Conservation (phyloP, 2,888 invertebrate genomes). For the Hypselothyrea guttata region DNA sequence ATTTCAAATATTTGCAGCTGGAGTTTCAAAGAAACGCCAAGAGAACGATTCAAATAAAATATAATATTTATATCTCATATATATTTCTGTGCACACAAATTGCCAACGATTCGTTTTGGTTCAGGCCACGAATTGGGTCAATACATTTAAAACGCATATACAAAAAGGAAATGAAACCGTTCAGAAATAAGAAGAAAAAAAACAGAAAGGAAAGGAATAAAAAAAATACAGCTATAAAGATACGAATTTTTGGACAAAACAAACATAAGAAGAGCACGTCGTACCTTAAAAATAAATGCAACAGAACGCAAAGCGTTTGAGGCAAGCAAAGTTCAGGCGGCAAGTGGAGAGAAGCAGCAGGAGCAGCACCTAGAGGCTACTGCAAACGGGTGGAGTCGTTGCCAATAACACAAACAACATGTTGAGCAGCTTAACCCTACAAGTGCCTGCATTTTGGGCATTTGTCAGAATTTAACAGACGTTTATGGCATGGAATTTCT, state of each 20-base stretch:
- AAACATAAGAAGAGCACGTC: conserved; percentile 1
- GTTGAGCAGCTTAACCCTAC: conserved; percentile 42
- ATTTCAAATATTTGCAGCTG: conserved; percentile 20
- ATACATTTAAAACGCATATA: conserved; percentile 50
- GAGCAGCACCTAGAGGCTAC: conserved; percentile 1
- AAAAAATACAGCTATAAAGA: not conserved
- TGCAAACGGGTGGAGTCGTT: conserved; percentile 25
- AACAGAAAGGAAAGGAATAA: conserved; percentile 1
- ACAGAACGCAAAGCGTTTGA: conserved; percentile 28
- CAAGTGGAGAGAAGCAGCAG: no score
- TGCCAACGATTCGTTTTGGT: conserved; percentile 18
- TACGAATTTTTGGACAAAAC: not conserved
- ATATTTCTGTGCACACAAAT: conserved; percentile 5
- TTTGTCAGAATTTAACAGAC: not conserved
- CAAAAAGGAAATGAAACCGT: conserved; percentile 56
- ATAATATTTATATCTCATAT: no score
- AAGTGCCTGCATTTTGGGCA: not conserved
- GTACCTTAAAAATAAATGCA: conserved; percentile 28
- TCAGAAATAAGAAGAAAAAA: conserved; percentile 30
- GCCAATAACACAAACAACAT: conserved; percentile 31
- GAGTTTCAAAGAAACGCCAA: conserved; percentile 10
- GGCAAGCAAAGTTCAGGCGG: conserved; percentile 7
- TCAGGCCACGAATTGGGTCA: conserved; percentile 57
- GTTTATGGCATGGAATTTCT: no score
- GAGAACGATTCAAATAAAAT: conserved; percentile 7